Conservation (phyloP, 2,797 vertebrate species). For the Epinephelus malabaricus region DNA sequence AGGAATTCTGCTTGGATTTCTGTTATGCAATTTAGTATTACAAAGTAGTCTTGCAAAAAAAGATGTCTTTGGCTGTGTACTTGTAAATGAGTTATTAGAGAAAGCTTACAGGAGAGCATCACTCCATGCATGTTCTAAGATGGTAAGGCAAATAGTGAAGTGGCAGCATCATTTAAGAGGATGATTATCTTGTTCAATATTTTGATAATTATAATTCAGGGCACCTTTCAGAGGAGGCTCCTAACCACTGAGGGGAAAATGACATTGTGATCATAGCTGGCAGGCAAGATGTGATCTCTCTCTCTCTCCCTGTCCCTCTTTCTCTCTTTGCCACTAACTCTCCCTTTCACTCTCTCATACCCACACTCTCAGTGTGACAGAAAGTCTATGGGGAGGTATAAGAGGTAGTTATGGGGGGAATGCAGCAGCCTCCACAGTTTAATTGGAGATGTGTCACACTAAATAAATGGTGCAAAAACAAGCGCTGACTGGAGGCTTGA, state of each 20-base stretch:
- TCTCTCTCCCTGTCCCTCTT: conserved; percentile 65
- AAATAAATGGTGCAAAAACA: conserved; percentile 91
- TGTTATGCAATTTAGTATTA: not conserved
- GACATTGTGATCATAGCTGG: conserved; percentile 88
- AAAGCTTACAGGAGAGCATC: conserved; percentile 32
- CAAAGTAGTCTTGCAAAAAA: not conserved
- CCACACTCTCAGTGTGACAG: conserved; percentile 85
- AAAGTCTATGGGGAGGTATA: conserved; percentile 88
- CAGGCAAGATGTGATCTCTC: conserved; percentile 86
- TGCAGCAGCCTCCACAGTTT: conserved; percentile 89
- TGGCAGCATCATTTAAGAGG: conserved; percentile 79
- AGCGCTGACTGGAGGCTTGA: conserved; percentile 88
- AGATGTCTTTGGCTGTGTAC: conserved; percentile 16
- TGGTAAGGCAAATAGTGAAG: conserved; percentile 52
- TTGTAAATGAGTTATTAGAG: conserved; percentile 44
- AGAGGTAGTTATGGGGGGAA: conserved; percentile 89
- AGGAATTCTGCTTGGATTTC: conserved; percentile 7
- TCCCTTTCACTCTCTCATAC: conserved; percentile 80
- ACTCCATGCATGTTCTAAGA: conserved; percentile 45
- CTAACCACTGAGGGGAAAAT: conserved; percentile 83
- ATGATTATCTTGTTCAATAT: conserved; percentile 87
- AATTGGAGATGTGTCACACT: conserved; percentile 92
- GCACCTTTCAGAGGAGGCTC: conserved; percentile 81
- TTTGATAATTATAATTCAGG: conserved; percentile 88
- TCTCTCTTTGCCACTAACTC: conserved; percentile 59